Percentiles rank a stretch among this genome's conserved stretches.
Conservation (phyloP, 2,113 vertebrate genomes). For the Nematolebias whitei region DNA sequence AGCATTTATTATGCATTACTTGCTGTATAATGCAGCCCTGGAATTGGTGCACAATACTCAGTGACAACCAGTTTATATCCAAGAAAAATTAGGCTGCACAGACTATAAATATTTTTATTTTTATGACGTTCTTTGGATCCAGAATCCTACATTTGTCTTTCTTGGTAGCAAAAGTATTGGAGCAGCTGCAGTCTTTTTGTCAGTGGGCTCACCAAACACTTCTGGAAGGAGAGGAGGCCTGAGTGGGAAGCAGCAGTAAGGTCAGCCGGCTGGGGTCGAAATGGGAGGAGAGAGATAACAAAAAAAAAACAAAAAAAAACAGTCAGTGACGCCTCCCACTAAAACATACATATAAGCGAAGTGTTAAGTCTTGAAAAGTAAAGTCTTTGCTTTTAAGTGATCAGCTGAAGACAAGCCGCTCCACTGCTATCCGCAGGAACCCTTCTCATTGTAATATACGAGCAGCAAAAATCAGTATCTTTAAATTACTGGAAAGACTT, state of each 20-base stretch:
- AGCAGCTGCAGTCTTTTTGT: constrained; percentile 36
- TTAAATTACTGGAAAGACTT: background rate
- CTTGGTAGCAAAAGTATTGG: constrained; percentile 29
- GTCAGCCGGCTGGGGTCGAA: constrained; percentile 63
- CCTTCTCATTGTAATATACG: constrained; percentile 3
- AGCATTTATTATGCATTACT: constrained; percentile 6
- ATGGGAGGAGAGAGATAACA: constrained; percentile 74
- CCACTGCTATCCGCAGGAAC: constrained; percentile 22
- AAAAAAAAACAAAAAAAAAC: too few relatives aligned
- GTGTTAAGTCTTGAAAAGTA: constrained; percentile 60
- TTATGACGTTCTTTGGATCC: background rate
- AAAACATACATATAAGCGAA: constrained; percentile 77
- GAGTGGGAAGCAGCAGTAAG: constrained; percentile 55
- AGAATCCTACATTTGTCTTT: constrained; percentile 17
- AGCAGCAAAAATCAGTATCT: background rate
- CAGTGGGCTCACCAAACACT: constrained; percentile 29
- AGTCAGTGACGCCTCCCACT: constrained; percentile 71
- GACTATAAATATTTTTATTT: background rate
- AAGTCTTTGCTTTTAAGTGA: constrained; percentile 46
- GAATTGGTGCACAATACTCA: background rate
- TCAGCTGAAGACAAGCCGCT: constrained; percentile 40
- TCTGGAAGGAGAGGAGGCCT: constrained; percentile 51
- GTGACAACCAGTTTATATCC: background rate
- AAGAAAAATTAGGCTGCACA: background rate
- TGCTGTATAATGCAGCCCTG: background rate